These are phyloP conservation scores for Chrysina gloriosa DNA, from an alignment of 2,888 invertebrate species.

Conservation along the genomic window DNA sequence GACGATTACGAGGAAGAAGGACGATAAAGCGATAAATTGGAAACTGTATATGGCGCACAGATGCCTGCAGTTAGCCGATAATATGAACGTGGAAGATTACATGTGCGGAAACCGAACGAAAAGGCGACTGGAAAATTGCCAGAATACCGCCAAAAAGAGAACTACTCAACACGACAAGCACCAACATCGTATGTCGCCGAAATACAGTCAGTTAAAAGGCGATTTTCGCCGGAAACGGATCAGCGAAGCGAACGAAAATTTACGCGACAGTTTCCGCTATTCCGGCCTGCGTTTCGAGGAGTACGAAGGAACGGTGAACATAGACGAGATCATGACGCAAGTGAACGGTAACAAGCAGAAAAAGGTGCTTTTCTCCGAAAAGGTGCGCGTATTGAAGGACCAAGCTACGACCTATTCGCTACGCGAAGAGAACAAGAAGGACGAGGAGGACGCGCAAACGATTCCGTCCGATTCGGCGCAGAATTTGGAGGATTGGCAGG, in stretches of 20 bases:
- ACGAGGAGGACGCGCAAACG: neutral
- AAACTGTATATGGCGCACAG: slow-evolving; percentile 37
- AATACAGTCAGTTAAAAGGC: neutral
- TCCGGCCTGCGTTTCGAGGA: slow-evolving; percentile 27
- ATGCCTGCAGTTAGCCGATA: slow-evolving; percentile 15
- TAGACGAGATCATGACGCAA: slow-evolving; percentile 28
- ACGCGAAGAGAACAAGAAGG: too few relatives aligned
- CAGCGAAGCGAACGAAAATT: neutral
- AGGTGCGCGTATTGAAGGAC: slow-evolving; percentile 2
- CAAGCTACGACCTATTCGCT: neutral
- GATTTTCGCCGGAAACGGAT: slow-evolving; percentile 24
- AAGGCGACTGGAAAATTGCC: neutral
- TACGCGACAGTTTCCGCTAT: slow-evolving; percentile 13
- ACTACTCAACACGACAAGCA: neutral
- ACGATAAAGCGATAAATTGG: slow-evolving; percentile 34
- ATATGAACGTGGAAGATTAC: slow-evolving; percentile 10
- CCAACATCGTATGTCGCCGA: neutral
- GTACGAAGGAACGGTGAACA: slow-evolving; percentile 21
- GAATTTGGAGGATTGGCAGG: neutral
- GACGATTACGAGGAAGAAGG: neutral
- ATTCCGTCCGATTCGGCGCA: neutral
- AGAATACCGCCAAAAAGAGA: neutral
- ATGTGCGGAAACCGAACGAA: neutral
- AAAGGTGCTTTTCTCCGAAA: neutral
- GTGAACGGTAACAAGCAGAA: neutral